Conservation (phyloP, 2,113 vertebrate genomes). For the Tragelaphus scriptus region DNA sequence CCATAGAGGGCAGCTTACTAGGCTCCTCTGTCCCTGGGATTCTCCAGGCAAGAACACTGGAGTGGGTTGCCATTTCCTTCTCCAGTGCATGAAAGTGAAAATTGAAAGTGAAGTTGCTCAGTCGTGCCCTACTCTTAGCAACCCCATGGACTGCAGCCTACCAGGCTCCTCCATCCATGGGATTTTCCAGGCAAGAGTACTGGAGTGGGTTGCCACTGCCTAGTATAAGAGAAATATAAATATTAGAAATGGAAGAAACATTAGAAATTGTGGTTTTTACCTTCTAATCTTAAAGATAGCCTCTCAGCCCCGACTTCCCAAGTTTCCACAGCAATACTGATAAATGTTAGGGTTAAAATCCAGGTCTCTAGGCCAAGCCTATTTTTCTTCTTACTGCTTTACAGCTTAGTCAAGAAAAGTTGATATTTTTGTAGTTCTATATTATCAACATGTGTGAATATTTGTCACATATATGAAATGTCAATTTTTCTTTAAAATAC, state of each 20-base stretch:
- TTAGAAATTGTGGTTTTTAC: background rate
- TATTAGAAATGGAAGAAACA: background rate
- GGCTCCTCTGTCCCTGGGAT: no score
- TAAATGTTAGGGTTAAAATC: background rate
- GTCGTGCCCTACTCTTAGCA: no score
- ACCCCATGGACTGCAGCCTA: no score
- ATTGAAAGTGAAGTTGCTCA: no score
- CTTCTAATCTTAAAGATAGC: background rate
- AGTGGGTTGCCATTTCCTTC: no score
- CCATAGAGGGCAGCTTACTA: no score
- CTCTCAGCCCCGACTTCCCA: background rate
- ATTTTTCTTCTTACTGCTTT: background rate
- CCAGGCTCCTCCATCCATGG: no score
- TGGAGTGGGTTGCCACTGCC: no score
- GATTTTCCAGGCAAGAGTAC: no score
- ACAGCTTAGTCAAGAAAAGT: background rate
- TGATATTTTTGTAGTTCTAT: background rate
- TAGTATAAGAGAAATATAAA: slow-evolving; percentile 15
- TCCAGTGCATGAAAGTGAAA: no score
- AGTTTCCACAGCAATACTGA: background rate
- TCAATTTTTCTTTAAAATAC: background rate
- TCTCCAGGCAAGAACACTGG: no score
- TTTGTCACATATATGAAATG: background rate
- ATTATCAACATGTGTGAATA: background rate
- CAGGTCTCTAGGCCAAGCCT: background rate